These are phyloP conservation scores for Cydia amplana DNA, from an alignment of 1,140 invertebrate species.

Conservation along the genomic window DNA sequence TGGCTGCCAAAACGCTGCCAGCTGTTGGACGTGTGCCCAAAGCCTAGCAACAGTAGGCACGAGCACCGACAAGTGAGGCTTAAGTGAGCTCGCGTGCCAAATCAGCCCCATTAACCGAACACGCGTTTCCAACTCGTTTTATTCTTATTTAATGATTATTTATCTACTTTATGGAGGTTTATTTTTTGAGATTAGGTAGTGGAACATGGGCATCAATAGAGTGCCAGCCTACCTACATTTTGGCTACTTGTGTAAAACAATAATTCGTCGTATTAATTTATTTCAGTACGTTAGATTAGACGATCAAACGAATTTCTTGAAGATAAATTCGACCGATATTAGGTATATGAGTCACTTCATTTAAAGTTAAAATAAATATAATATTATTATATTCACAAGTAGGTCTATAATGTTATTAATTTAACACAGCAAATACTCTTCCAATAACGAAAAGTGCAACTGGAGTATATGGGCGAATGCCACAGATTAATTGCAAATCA, in stretches of 20 bases:
- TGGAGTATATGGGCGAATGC: not conserved
- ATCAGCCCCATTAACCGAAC: not conserved
- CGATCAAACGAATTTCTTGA: too few relatives aligned
- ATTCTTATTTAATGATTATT: not conserved
- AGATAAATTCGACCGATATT: too few relatives aligned
- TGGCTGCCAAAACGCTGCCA: slow-evolving; percentile 23
- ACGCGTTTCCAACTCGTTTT: slow-evolving; percentile 5
- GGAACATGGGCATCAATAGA: not conserved
- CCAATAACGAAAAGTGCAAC: not conserved
- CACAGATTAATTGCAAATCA: not conserved
- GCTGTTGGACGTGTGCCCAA: slow-evolving; percentile 25
- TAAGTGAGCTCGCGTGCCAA: slow-evolving; percentile 25
- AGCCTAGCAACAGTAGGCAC: slow-evolving; percentile 3
- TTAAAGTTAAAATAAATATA: too few relatives aligned
- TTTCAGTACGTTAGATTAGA: too few relatives aligned
- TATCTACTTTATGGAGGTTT: not conserved
- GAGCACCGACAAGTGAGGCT: not conserved
- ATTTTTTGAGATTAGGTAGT: not conserved
- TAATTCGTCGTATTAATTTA: too few relatives aligned
- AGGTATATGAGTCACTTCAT: too few relatives aligned
- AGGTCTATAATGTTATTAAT: too few relatives aligned
- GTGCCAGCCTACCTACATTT: too few relatives aligned
- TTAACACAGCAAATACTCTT: too few relatives aligned
- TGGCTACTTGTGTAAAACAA: too few relatives aligned
- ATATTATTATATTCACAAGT: too few relatives aligned